Base-by-base conservation (phyloP, 35 echinoderm and acorn worm species). In the Amphiura filiformis region DNA sequence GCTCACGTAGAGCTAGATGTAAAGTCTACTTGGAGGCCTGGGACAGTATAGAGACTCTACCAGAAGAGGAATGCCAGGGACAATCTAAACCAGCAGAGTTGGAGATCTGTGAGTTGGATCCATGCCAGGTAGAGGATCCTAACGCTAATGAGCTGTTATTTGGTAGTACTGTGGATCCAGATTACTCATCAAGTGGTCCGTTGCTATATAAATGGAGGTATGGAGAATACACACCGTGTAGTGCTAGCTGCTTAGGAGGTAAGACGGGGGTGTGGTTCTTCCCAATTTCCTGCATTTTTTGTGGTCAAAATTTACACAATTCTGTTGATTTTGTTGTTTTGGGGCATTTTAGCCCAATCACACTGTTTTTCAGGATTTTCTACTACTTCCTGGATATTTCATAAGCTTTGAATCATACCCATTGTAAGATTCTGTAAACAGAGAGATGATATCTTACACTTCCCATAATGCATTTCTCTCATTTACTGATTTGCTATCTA, bases 171-270 rank as follows among this genome's bases (percentile, higher is more conserved):
- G 40, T 57, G 5, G 81, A 22, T 56, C 81, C 41, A 11, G 33
- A 38, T 36, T 36, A 13, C 14, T 38, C 78, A 15, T 36, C 78
- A 1, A n/a, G 35, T 56, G 30, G 12, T 34, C 81, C 39, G 26
- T 31, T 39, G 32, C 39, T 34, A 77, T 91, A 39, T 78, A 76
- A 52, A 0, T 93, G 91, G 91, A 76, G 91, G 18, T 93, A 93
- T 56, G 41, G 13, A 34, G 86, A 86, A 0, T 93, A 83, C 42
- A 88, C 85, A 22, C 61, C 65, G 28, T 93, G 91, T 65, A 93
- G 91, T 93, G 91, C 91, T 88, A 83, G 85, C 44, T 93, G 91
- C 36, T 32, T 88, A 77, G 91, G 91, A 78, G 91, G 91, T 93
- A 64, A 40, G 75, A 57, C n/a, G n/a, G n/a, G n/a, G n/a, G 0